phyloP scores from a whole-genome alignment of 1,140 invertebrate genomes.

The Homalodisca vitripennis region DNA sequence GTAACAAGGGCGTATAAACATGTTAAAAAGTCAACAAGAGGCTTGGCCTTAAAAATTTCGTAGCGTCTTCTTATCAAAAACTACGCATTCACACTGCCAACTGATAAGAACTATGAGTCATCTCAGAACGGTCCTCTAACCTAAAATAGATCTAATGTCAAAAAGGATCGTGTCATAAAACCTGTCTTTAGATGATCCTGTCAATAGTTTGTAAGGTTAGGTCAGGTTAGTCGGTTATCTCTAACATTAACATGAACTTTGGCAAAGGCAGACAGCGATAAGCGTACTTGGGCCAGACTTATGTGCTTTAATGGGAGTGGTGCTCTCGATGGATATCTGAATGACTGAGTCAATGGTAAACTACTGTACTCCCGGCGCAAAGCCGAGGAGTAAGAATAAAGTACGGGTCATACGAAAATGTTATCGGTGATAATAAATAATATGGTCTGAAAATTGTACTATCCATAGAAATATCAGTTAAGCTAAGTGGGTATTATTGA shows the following conservation, averaged over 20 bases:
- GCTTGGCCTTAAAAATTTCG: constrained; percentile 20
- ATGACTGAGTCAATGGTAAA: constrained; percentile 21
- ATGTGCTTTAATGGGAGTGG: no score
- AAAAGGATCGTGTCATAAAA: no score
- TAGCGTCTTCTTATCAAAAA: constrained; percentile 3
- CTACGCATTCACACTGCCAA: not conserved
- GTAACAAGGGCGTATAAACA: constrained; percentile 14
- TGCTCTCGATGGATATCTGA: not conserved
- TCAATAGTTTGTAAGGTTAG: not conserved
- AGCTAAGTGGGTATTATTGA: not conserved
- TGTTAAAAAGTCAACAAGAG: constrained; percentile 16
- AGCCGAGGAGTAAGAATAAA: no score
- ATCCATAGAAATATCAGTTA: not conserved
- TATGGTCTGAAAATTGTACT: constrained; percentile 19
- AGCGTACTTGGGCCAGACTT: constrained; percentile 17
- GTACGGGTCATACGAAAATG: not conserved
- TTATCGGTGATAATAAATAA: constrained; percentile 9
- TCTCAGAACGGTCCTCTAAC: not conserved
- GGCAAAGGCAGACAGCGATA: constrained; percentile 21
- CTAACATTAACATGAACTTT: constrained; percentile 13
- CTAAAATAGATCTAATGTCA: no score
- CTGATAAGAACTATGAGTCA: not conserved
- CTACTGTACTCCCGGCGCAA: not conserved
- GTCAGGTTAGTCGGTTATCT: not conserved
- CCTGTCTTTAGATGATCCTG: not conserved